phyloP scores from a whole-genome alignment of 2,113 vertebrate species.

The Equus przewalskii region DNA sequence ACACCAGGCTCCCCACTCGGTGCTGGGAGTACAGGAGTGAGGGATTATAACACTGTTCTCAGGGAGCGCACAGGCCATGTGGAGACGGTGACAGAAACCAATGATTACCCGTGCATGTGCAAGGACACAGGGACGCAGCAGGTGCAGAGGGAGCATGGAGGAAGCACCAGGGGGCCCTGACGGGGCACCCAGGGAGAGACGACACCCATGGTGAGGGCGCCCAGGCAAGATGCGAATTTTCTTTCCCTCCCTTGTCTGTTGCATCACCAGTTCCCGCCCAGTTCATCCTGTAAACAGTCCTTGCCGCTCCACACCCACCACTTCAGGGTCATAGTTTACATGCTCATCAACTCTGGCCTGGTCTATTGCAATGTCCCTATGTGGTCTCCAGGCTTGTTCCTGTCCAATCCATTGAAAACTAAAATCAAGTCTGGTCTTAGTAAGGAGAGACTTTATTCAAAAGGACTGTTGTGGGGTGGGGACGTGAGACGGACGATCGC shows the following conservation, averaged over 20 bases:
- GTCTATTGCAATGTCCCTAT: fast-evolving
- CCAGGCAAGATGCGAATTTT: background rate
- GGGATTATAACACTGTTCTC: background rate
- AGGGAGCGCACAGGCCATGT: background rate
- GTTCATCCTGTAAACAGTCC: background rate
- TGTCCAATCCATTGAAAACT: background rate
- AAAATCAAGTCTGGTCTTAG: background rate
- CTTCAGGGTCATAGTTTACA: background rate
- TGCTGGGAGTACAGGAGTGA: background rate
- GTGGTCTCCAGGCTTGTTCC: background rate
- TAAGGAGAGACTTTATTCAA: background rate
- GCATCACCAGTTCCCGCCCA: background rate
- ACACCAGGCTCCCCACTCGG: background rate
- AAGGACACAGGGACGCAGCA: fast-evolving
- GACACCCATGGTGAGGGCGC: fast-evolving
- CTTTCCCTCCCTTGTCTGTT: background rate
- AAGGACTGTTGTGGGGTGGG: background rate
- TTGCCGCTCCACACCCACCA: fast-evolving
- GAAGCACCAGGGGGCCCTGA: background rate
- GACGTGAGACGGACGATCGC: background rate
- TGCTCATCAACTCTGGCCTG: background rate
- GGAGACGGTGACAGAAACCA: background rate
- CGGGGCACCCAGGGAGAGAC: background rate
- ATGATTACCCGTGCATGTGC: fast-evolving
- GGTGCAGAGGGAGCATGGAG: background rate